phyloP scores from a whole-genome alignment of 2,797 vertebrate species.

The Eutrigla gurnardus region DNA sequence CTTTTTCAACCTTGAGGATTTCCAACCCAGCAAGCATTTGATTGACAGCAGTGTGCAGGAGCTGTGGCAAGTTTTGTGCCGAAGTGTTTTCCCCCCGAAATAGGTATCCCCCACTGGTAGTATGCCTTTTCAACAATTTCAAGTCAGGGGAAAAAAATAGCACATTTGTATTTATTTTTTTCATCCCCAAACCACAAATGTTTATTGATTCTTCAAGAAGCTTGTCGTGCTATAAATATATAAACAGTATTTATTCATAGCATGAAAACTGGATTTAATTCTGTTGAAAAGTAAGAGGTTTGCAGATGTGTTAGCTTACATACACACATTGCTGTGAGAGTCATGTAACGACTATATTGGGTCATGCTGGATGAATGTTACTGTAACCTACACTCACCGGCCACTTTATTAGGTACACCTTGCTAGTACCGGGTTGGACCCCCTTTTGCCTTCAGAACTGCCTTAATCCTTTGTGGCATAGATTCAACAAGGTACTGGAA shows the following conservation, averaged over 20 bases:
- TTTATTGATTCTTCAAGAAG: background rate
- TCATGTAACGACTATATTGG: background rate
- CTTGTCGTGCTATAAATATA: background rate
- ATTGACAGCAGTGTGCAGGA: constrained; percentile 23
- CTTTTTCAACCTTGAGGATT: constrained; percentile 21
- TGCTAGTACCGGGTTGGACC: no score
- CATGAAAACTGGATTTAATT: background rate
- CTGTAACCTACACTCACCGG: background rate
- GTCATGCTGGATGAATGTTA: background rate
- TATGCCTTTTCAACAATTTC: background rate
- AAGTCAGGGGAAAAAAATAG: background rate
- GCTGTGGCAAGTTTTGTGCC: constrained; percentile 3
- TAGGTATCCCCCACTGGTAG: background rate
- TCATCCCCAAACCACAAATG: constrained; percentile 1
- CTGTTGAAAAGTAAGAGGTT: background rate
- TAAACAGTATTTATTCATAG: background rate
- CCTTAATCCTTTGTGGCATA: no score
- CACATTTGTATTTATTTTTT: background rate
- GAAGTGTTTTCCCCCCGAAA: constrained; percentile 2
- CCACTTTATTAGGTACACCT: no score
- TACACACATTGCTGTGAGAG: background rate
- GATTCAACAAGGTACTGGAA: no score
- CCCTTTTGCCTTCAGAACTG: no score
- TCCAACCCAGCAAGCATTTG: constrained; percentile 21
- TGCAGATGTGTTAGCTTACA: background rate